Percentiles rank a stretch among this genome's conserved stretches.
Evolutionary conservation across 1,140 invertebrate species (phyloP).

Genomic region (Nymphalis io): DNA sequence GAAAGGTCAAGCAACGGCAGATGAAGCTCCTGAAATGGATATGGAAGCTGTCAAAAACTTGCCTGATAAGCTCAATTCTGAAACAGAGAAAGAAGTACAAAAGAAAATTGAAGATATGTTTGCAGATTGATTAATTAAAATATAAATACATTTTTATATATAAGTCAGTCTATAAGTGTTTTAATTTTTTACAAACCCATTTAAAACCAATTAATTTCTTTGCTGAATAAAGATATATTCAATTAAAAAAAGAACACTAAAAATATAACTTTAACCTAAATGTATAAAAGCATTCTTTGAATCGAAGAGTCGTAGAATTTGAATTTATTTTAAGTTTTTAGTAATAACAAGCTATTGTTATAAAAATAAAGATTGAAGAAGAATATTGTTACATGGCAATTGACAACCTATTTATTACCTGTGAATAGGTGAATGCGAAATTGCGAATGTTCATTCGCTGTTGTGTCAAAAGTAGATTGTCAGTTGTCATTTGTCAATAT

Average conservation of each 20-base stretch:
- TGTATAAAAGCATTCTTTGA: too few relatives aligned
- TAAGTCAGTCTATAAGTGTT: not conserved
- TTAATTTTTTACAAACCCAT: not conserved
- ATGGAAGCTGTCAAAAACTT: constrained; percentile 66
- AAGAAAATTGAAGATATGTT: constrained; percentile 78
- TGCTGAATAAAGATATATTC: too few relatives aligned
- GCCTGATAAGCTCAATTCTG: constrained; percentile 73
- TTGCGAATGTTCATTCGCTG: constrained; percentile 28
- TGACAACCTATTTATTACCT: too few relatives aligned
- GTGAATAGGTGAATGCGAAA: not conserved
- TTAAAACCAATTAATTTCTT: too few relatives aligned
- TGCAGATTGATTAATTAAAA: constrained; percentile 59
- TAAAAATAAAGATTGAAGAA: too few relatives aligned
- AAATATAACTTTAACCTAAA: too few relatives aligned
- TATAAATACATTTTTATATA: constrained; percentile 5
- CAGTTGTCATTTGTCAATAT: constrained; percentile 54
- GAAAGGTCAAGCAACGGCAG: constrained; percentile 55
- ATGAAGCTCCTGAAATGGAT: constrained; percentile 61
- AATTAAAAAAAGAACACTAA: too few relatives aligned
- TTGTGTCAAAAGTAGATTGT: constrained; percentile 44
- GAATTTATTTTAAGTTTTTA: too few relatives aligned
- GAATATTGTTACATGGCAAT: too few relatives aligned
- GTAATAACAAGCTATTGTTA: too few relatives aligned
- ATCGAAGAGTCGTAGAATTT: too few relatives aligned
- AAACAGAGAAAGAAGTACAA: constrained; percentile 74